Conservation (phyloP, 1,140 invertebrate species). For the Lepeophtheirus salmonis region DNA sequence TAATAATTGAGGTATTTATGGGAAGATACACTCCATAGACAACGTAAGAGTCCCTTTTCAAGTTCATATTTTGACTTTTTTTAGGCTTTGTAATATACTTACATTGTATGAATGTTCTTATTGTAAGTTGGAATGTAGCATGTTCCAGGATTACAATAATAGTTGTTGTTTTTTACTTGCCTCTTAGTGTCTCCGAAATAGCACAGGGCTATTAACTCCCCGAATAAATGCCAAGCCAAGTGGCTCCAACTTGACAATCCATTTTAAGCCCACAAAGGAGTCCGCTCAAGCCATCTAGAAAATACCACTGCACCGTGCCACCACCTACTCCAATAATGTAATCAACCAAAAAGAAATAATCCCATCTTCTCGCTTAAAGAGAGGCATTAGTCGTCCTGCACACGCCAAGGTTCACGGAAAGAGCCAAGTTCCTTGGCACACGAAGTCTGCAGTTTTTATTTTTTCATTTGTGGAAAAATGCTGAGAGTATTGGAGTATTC, state of each 20-base stretch:
- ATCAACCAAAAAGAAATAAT: conserved; percentile 93
- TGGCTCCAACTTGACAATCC: conserved; percentile 70
- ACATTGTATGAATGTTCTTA: too few species aligned
- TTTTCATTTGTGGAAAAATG: conserved; percentile 87
- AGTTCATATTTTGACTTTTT: too few species aligned
- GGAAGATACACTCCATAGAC: too few species aligned
- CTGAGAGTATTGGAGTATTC: conserved; percentile 93
- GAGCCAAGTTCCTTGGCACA: conserved; percentile 94
- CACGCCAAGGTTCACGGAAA: conserved; percentile 93
- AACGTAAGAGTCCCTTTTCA: too few species aligned
- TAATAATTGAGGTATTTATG: too few species aligned
- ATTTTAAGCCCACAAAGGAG: conserved; percentile 63
- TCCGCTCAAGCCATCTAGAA: conserved; percentile 87
- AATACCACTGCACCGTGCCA: conserved; percentile 80
- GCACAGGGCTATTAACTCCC: conserved; percentile 79
- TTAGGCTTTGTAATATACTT: too few species aligned
- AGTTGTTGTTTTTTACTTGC: too few species aligned
- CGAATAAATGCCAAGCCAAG: conserved; percentile 94
- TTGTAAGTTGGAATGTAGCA: too few species aligned
- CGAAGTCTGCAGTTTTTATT: conserved; percentile 96
- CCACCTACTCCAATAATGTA: conserved; percentile 89
- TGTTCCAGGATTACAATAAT: too few species aligned
- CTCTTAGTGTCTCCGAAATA: too few species aligned
- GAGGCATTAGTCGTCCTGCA: conserved; percentile 88
- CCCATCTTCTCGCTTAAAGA: conserved; percentile 91